phyloP scores from a whole-genome alignment of 1,140 invertebrate species.

The Aphidius gifuensis region DNA sequence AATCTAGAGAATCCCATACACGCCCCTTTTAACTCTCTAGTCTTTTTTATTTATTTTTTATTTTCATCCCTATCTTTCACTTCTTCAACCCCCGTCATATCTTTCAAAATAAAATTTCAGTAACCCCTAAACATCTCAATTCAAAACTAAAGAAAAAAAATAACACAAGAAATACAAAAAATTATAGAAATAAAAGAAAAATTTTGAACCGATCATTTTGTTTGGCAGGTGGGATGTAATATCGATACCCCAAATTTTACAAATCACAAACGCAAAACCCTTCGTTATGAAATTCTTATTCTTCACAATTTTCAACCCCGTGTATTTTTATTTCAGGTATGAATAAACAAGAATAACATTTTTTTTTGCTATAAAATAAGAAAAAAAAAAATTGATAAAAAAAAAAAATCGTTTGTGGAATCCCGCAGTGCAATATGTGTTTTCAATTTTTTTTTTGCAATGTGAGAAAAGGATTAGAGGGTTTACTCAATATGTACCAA shows the following conservation, averaged over 20 bases:
- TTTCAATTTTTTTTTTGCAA: constrained; percentile 30
- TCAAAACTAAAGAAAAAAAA: constrained; percentile 15
- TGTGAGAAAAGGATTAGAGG: constrained; percentile 52
- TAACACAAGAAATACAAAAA: constrained; percentile 21
- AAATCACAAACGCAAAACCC: constrained; percentile 15
- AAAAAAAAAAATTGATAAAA: not conserved
- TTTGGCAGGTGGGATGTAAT: constrained; percentile 36
- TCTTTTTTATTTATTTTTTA: not conserved
- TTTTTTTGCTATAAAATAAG: constrained; percentile 11
- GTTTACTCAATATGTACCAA: not conserved
- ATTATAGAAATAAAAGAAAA: constrained; percentile 6
- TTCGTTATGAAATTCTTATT: constrained; percentile 24
- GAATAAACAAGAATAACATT: constrained; percentile 23
- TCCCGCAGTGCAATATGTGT: not conserved
- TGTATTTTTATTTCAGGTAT: constrained; percentile 24
- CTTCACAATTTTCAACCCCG: constrained; percentile 17
- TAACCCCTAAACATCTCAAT: constrained; percentile 15
- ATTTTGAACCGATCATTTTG: too few relatives aligned
- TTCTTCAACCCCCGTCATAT: constrained; percentile 15
- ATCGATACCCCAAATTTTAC: constrained; percentile 34
- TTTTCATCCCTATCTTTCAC: constrained; percentile 20
- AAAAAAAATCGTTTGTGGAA: constrained; percentile 4
- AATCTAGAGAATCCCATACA: constrained; percentile 26
- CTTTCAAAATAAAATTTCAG: constrained; percentile 31
- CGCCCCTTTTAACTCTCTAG: constrained; percentile 27